Evolutionary conservation across 2,113 vertebrate genomes (phyloP).

Genomic region (Nothoprocta pentlandii): DNA sequence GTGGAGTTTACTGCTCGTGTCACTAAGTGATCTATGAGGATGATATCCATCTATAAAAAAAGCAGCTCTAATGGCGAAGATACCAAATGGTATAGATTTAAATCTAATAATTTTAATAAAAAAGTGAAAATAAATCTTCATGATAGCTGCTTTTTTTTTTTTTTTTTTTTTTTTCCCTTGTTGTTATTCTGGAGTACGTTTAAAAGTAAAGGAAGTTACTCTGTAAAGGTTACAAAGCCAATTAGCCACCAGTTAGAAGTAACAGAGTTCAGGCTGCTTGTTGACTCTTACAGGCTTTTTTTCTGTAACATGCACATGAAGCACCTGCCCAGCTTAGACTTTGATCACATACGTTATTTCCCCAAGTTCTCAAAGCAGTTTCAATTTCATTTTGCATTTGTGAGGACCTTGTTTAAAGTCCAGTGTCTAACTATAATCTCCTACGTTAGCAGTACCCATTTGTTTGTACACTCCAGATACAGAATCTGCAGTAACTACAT

Average conservation of each 20-base stretch:
- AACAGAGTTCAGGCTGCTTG: not conserved
- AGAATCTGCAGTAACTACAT: not conserved
- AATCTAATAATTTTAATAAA: not conserved
- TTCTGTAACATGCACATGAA: not conserved
- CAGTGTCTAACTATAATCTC: not conserved
- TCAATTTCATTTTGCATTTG: not conserved
- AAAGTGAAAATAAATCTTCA: not conserved
- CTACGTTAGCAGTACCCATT: not conserved
- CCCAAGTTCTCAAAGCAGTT: not conserved
- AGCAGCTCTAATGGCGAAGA: not conserved
- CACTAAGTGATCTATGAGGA: not conserved
- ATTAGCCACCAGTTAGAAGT: not conserved
- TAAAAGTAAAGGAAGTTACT: not conserved
- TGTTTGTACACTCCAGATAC: not conserved
- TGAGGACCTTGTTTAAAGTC: not conserved
- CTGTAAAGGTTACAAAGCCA: not conserved
- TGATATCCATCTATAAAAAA: not conserved
- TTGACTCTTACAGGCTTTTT: not conserved
- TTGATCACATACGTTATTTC: not conserved
- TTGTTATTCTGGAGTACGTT: not conserved
- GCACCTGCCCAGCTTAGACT: not conserved
- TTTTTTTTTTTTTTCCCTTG: not conserved
- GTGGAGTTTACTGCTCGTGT: not conserved
- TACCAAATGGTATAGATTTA: not conserved
- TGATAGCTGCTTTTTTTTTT: not conserved